Percentiles rank a stretch among this genome's conserved stretches.
These are phyloP conservation scores for Syngnathus scovelli DNA, from an alignment of 2,113 vertebrate species.

Conservation along the genomic window DNA sequence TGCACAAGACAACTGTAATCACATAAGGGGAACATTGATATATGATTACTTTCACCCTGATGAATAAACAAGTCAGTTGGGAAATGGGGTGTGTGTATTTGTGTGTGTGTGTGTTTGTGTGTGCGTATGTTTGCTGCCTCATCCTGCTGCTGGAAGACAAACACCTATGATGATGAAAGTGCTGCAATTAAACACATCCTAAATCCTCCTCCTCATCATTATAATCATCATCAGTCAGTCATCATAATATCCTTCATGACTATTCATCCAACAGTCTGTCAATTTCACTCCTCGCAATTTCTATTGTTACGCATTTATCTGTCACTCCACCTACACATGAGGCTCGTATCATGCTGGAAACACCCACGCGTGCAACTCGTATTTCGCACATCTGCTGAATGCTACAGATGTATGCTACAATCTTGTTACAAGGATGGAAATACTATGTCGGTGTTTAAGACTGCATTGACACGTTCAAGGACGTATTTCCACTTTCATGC, in stretches of 20 bases:
- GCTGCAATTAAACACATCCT: conserved; percentile 52
- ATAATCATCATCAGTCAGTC: not conserved
- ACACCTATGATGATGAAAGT: conserved; percentile 38
- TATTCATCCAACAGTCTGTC: conserved; percentile 20
- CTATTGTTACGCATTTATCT: conserved; percentile 4
- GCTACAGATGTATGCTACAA: conserved; percentile 34
- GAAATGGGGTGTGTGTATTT: not conserved
- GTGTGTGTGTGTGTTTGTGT: conserved; percentile 19
- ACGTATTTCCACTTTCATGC: too few species aligned
- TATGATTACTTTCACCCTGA: conserved; percentile 7
- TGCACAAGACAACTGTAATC: not conserved
- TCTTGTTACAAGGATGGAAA: conserved; percentile 54
- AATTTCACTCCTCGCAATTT: not conserved
- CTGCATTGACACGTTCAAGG: not conserved
- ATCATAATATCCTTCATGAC: not conserved
- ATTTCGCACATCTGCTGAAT: conserved; percentile 42
- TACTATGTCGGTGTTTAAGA: conserved; percentile 17
- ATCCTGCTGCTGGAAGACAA: conserved; percentile 39
- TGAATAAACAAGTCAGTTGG: conserved; percentile 27
- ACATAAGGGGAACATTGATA: not conserved
- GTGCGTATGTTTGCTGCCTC: conserved; percentile 23
- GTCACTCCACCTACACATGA: conserved; percentile 16
- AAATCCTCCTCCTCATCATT: not conserved
- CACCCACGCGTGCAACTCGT: conserved; percentile 44
- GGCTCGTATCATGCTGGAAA: conserved; percentile 35